A percentile compares a stretch with the other conserved stretches of the same genome.
These are phyloP conservation scores for Zhengitettix transpicula DNA, from an alignment of 2,888 invertebrate species.

Conservation along the genomic window DNA sequence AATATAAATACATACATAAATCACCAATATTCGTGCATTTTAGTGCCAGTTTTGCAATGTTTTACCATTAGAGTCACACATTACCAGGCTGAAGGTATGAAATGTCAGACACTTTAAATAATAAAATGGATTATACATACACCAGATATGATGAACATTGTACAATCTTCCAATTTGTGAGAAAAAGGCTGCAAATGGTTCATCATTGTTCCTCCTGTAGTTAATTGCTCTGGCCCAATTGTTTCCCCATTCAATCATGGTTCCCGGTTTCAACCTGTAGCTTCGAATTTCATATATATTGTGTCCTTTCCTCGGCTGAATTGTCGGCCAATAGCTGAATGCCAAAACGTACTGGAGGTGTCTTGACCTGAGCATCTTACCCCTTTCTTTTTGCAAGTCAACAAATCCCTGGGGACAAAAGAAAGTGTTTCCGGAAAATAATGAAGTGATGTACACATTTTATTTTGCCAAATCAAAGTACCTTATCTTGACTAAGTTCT, in stretches of 20 bases:
- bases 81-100: too few relatives aligned
- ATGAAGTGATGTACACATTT: background rate
- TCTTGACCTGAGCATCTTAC: slow-evolving; percentile 63
- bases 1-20: too few relatives aligned
- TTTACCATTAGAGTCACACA: too few relatives aligned
- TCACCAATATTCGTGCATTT: too few relatives aligned
- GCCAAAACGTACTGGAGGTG: slow-evolving; percentile 85
- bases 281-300: slow-evolving; percentile 91
- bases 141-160: slow-evolving; percentile 98
- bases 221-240: slow-evolving; percentile 95
- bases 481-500: slow-evolving; percentile 48
- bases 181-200: slow-evolving; percentile 95
- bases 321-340: slow-evolving; percentile 94
- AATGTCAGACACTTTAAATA: too few relatives aligned
- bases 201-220: slow-evolving; percentile 76
- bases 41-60: too few relatives aligned
- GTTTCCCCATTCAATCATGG: slow-evolving; percentile 99
- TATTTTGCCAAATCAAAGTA: slow-evolving; percentile 18
- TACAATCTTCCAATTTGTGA: slow-evolving; percentile 93
- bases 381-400: slow-evolving; percentile 56
- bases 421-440: background rate
- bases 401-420: slow-evolving; percentile 42
- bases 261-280: slow-evolving; percentile 88
- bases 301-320: slow-evolving; percentile 46
- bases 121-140: slow-evolving; percentile 41